Conservation (phyloP, 2,797 vertebrate species). For the Phoeniculus purpureus region DNA sequence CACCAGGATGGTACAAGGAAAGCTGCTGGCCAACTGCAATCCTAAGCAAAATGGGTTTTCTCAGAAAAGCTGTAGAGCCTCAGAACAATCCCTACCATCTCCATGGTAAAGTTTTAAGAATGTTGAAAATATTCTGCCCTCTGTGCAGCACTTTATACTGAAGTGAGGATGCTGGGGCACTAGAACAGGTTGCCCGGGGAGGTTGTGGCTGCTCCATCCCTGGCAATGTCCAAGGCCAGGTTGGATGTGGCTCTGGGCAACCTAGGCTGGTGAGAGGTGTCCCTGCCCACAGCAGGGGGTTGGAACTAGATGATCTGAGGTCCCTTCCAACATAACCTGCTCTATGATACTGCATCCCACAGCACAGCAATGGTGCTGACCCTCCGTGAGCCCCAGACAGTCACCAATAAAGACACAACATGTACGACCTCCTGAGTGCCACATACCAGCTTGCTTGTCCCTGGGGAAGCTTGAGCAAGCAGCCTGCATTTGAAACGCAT, state of each 20-base stretch:
- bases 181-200: too few relatives aligned
- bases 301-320: too few relatives aligned
- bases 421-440: fast-evolving
- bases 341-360: neutral
- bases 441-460: neutral
- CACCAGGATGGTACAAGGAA: fast-evolving
- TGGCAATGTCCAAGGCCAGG: too few relatives aligned
- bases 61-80: fast-evolving
- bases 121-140: neutral
- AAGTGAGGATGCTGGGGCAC: neutral
- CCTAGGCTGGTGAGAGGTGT: too few relatives aligned
- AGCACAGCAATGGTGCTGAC: fast-evolving
- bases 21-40: neutral
- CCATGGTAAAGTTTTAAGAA: neutral
- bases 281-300: too few relatives aligned
- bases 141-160: neutral
- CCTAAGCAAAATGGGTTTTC: neutral
- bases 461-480: neutral
- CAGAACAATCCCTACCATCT: neutral
- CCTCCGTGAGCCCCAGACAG: fast-evolving
- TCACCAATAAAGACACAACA: neutral
- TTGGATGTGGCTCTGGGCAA: too few relatives aligned
- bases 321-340: too few relatives aligned
- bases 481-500: neutral
- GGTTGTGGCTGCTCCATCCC: too few relatives aligned